phyloP scores from a whole-genome alignment of 2,113 vertebrate genomes.

The Dromiciops gliroides region DNA sequence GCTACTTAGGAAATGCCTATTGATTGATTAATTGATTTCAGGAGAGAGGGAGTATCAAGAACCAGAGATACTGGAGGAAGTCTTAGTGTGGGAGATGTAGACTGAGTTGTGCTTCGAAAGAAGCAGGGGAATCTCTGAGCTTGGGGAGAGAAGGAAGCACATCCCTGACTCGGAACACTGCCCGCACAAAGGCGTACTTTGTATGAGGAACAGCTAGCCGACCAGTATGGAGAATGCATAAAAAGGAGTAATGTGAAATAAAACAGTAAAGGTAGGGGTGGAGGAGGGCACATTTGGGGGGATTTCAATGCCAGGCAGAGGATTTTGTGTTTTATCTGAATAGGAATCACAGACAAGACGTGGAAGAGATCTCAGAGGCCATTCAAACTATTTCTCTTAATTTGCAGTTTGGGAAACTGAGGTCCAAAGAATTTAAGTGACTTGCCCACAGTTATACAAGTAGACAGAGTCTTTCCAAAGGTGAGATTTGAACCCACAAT shows the following conservation, averaged over 20 bases:
- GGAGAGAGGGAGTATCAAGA: background rate
- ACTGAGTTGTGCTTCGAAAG: background rate
- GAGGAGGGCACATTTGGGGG: background rate
- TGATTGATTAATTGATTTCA: background rate
- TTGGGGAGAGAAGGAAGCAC: background rate
- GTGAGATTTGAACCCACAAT: background rate
- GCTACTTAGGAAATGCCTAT: background rate
- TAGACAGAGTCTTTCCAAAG: background rate
- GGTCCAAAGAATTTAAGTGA: background rate
- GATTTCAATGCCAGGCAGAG: background rate
- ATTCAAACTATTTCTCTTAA: background rate
- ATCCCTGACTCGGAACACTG: background rate
- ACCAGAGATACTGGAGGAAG: background rate
- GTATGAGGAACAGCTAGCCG: background rate
- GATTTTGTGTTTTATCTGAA: background rate
- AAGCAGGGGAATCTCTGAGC: background rate
- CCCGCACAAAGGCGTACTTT: background rate
- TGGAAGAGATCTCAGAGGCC: background rate
- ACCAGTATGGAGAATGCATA: background rate
- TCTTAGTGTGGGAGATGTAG: background rate
- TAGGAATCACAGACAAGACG: background rate
- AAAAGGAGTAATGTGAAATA: background rate
- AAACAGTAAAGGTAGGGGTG: background rate
- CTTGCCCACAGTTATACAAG: too few relatives aligned
- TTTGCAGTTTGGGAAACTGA: background rate